These are phyloP conservation scores for Peucedramus taeniatus DNA, from an alignment of 2,113 vertebrate species.

Conservation along the genomic window DNA sequence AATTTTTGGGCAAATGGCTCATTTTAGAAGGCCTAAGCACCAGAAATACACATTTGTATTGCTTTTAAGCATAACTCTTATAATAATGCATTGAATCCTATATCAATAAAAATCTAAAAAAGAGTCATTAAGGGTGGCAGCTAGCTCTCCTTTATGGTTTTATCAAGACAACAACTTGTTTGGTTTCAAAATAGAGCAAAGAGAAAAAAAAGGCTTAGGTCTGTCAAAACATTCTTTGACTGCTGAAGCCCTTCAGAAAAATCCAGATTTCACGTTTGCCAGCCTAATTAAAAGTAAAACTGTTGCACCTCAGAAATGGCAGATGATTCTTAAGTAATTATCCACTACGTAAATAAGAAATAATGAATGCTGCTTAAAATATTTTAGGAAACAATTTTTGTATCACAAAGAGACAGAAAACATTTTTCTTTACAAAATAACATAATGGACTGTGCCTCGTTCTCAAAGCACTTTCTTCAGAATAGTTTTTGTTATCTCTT, in stretches of 20 bases:
- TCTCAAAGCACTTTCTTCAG: not conserved
- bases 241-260: not conserved
- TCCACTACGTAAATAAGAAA: not conserved
- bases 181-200: not conserved
- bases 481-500: not conserved
- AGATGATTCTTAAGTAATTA: not conserved
- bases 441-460: not conserved
- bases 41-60: not conserved
- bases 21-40: not conserved
- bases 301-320: not conserved
- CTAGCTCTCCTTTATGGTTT: not conserved
- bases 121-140: not conserved
- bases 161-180: not conserved
- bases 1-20: not conserved
- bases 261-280: not conserved
- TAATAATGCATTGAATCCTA: not conserved
- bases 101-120: not conserved
- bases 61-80: not conserved
- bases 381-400: not conserved
- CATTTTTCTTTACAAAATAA: not conserved
- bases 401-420: not conserved
- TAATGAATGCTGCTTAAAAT: not conserved
- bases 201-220: not conserved
- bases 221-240: not conserved
- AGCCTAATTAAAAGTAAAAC: not conserved